Conservation (phyloP, 2,888 invertebrate species). For the Tenthredo amoena region DNA sequence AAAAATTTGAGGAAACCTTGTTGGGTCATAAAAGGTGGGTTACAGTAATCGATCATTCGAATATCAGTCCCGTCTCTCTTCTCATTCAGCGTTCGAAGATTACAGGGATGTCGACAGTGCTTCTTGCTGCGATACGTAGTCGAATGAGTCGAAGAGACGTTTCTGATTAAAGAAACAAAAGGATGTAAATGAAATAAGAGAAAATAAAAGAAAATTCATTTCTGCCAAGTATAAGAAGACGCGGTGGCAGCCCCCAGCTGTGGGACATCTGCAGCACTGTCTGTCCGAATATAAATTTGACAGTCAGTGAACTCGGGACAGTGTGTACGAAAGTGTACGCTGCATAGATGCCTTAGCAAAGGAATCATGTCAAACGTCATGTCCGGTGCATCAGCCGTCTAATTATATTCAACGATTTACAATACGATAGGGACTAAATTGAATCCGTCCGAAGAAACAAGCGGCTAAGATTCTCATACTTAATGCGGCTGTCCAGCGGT, state of each 20-base stretch:
- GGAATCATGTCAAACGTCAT: constrained; percentile 68
- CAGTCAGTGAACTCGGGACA: constrained; percentile 35
- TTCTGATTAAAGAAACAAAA: background rate
- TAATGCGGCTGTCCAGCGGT: constrained; percentile 72
- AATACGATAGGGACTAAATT: constrained; percentile 71
- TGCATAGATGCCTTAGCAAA: constrained; percentile 6
- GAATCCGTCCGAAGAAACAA: constrained; percentile 71
- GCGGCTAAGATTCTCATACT: constrained; percentile 65
- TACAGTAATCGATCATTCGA: background rate
- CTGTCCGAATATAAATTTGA: constrained; percentile 42
- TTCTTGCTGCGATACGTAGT: background rate
- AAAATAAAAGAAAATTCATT: background rate
- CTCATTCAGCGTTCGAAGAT: background rate
- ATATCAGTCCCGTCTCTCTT: background rate
- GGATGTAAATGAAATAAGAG: background rate
- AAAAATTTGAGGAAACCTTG: background rate
- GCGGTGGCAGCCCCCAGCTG: constrained; percentile 44
- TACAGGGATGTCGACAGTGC: background rate
- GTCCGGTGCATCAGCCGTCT: constrained; percentile 66
- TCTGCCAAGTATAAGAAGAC: constrained; percentile 31
- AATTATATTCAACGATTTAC: constrained; percentile 71
- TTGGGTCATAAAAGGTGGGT: background rate
- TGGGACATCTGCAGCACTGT: constrained; percentile 39
- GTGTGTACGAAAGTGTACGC: constrained; percentile 29
- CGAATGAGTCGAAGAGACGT: constrained; percentile 7